Percentiles rank a stretch among this genome's conserved stretches.
Evolutionary conservation across 2,113 vertebrate species (phyloP).

Genomic region (Conger conger): DNA sequence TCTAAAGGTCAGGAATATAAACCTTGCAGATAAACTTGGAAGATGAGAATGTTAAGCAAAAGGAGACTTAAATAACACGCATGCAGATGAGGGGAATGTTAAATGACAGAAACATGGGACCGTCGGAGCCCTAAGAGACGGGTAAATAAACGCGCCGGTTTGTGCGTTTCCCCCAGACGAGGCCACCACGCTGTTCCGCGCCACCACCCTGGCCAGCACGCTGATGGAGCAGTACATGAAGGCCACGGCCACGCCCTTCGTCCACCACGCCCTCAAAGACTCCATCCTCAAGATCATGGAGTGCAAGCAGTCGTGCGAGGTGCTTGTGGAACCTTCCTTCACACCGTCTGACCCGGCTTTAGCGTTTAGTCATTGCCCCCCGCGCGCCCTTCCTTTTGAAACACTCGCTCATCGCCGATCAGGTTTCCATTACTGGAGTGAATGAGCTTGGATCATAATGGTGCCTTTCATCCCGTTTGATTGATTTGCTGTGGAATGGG

Average conservation of each 20-base stretch:
- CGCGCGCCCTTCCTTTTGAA: background rate
- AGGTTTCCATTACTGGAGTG: background rate
- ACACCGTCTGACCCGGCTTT: background rate
- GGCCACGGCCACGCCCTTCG: constrained; percentile 91
- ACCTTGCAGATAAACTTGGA: background rate
- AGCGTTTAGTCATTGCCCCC: background rate
- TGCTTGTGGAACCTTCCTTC: constrained; percentile 40
- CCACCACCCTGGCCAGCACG: constrained; percentile 93
- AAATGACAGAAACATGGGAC: background rate
- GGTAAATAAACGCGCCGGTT: background rate
- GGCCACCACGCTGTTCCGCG: constrained; percentile 93
- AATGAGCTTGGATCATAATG: background rate
- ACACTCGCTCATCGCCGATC: background rate
- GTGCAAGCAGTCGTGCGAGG: constrained; percentile 97
- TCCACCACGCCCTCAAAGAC: constrained; percentile 93
- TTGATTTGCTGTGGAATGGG: background rate
- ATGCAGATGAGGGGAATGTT: background rate
- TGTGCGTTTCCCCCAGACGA: constrained; percentile 73
- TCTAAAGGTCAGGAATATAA: background rate
- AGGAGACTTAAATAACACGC: background rate
- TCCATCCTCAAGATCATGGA: constrained; percentile 96
- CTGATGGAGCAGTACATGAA: constrained; percentile 99
- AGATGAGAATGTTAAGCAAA: background rate
- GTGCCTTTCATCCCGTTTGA: background rate
- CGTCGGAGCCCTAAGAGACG: background rate